Base-by-base conservation (phyloP, 2,888 invertebrate species). In the Scelioninae gen. 1 region DNA sequence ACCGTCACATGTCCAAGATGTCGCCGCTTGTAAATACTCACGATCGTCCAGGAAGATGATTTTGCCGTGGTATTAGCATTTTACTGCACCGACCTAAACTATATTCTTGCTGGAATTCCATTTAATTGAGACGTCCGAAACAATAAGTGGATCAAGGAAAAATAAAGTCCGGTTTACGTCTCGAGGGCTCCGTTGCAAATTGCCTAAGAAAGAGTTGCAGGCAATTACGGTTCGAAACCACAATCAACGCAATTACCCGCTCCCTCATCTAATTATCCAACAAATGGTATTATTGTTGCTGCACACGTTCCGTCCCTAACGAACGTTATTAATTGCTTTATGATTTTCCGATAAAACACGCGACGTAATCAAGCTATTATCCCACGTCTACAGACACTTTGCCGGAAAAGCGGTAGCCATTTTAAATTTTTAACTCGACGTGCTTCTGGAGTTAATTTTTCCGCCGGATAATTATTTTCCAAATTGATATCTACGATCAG, bases 271-370 rank as follows among this genome's bases (percentile, higher is more conserved):
- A 91, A 92, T 91, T 91, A 91, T 88, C 90, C 88, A 90, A 89
- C 90, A 90, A 91, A 91, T 88, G 88, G 89, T 90, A 89, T 90
- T 89, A 88, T 89, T 88, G 88, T 90, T 88, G 88, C 88, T 85
- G 84, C 85, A 85, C 82, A 72, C 82, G 53, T 29, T 84, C 78
- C 85, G 81, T 82, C 88, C 88, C 88, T 91, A 92, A 92, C 89
- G 91, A 91, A 90, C 86, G 89, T 88, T 91, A 91, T 92, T 92
- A 92, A 92, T 91, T 91, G 88, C 89, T 90, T 90, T 90, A 91
- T 89, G 91, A 92, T 92, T 92, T 92, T 90, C 88, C 90, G 91
- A 91, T 91, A 92, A 92, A 91, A 85, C 85, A 84, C 85, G 72
- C 83, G 55, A 80, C 84, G 88, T 87, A 90, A 89, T 90, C 88